Evolutionary conservation across 2,888 invertebrate genomes (phyloP), one percentile per base, ranked within the genome.

Genomic region (Resseliella maxima): DNA sequence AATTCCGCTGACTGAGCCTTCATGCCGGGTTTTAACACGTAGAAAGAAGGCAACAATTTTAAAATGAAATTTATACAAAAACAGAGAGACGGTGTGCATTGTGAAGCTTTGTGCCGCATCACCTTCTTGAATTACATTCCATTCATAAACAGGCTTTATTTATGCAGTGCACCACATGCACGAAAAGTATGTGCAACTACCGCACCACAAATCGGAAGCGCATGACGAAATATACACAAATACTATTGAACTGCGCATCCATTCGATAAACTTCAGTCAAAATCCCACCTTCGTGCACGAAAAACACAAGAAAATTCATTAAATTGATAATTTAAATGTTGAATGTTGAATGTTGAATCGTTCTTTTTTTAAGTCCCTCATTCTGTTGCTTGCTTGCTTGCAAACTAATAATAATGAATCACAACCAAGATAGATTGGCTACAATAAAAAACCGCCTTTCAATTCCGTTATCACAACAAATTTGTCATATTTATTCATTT

Each of bases 71-170:
- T 72, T 31, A 72, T 72, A 72, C 31, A 72, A 72, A 31, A 83
- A 38, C 41, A 83, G 38, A 38, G 83, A 83, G 83, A 83, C 38
- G 83, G 83, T 83, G 38, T 83, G 72, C 38, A 83, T 83, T 83
- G 38, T 83, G 38, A 0, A 5, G 38, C 38, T 38, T 83, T 83
- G 83, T 83, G 83, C 83, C 38, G 83, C 41, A 27, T 83, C 83
- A 83, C 83, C 83, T 83, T 83, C 83, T 83, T 83, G 83, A 83
- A 83, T 83, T 83, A 83, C 83, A 83, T 83, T 83, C 83, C 83
- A 83, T 83, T 83, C 83, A 83, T 83, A 83, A 83, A 12, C 83
- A 24, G 38, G n/a, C 83, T 83, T 83, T 83, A 83, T 83, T 83
- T 83, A 83, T 83, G 83, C 83, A 83, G 36, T 83, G 38, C 83